Base-by-base conservation (phyloP, 1,140 invertebrate species). In the Drosophila mayri region DNA sequence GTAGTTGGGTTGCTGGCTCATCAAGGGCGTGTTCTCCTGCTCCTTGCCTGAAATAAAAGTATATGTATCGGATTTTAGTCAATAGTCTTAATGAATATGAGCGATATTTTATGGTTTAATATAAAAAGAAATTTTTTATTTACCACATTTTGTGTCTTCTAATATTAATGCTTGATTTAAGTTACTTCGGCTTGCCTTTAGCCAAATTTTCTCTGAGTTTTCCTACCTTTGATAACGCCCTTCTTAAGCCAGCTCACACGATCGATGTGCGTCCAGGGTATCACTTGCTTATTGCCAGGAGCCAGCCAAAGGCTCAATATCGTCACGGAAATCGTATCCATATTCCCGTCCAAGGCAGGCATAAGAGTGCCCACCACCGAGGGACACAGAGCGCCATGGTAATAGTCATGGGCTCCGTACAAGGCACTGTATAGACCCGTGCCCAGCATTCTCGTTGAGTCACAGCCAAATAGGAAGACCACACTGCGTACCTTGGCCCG, bases 381-480 rank as follows among this genome's bases (percentile, higher is more conserved):
- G 50, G 91, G 91, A 57, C 91, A 82, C n/a, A 85, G 52, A 0
- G 87, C 91, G 3, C 91, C 91, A 47, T 92, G 91, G 47, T 91
- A 92, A 16, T 92, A 92, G 28, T 92, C 77, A 44, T 92, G 91
- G 2, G 91, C 75, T 2, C 91, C 91, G 46, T 91, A 75, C 11
- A 92, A 25, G 2, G 88, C 79, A 25, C 91, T 92, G 28, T 92
- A 86, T 22, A 92, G 41, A 0, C 91, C 91, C 1, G 80, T 82
- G 22, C 86, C 81, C 46, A 84, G 54, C 52, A 92, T 63, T 38
- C 91, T 66, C 12, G 90, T 90, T 1, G 91, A 92, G 35, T 92
- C 91, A 57, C 91, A 92, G 32, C 91, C 91, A 44, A 92, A 92
- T 0, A 92, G 84, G 40, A 92, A 92, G 25, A 91, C 87, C 8